These are phyloP conservation scores for Zygogramma bicolorata DNA, from an alignment of 2,888 invertebrate genomes.

Conservation along the genomic window DNA sequence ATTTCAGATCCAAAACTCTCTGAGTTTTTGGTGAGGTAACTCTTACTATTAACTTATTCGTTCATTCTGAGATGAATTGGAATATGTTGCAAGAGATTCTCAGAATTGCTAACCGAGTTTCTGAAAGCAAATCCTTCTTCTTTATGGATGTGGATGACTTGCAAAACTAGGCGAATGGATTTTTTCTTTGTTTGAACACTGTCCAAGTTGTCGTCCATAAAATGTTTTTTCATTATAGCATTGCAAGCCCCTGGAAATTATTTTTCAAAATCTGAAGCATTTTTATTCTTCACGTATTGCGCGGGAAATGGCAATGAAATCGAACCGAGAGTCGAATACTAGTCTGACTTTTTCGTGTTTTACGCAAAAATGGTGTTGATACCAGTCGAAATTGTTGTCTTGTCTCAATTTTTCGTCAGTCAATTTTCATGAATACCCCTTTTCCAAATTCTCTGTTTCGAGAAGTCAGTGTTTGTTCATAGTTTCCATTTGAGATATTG, in stretches of 20 bases:
- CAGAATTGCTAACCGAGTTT: not conserved
- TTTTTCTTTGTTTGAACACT: not conserved
- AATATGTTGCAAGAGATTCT: too few species aligned
- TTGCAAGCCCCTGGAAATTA: too few species aligned
- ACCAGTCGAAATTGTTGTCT: not conserved
- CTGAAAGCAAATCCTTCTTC: not conserved
- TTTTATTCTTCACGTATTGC: too few species aligned
- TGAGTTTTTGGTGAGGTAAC: not conserved
- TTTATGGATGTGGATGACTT: not conserved
- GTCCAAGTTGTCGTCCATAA: not conserved
- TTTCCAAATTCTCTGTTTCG: not conserved
- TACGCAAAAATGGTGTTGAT: not conserved
- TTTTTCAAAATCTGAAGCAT: not conserved
- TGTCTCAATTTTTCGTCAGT: not conserved
- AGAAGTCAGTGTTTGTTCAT: not conserved
- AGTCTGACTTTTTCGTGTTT: not conserved
- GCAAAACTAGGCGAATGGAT: not conserved
- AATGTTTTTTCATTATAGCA: not conserved
- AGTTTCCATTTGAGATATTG: not conserved
- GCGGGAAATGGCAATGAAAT: not conserved
- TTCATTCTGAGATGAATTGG: too few species aligned
- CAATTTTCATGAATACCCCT: not conserved
- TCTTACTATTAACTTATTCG: not conserved
- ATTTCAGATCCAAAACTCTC: not conserved
- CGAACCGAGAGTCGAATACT: not conserved